A percentile compares a stretch with the other conserved stretches of the same genome.
Evolutionary conservation across 2,888 invertebrate genomes (phyloP).

Genomic region (Acronicta psi): DNA sequence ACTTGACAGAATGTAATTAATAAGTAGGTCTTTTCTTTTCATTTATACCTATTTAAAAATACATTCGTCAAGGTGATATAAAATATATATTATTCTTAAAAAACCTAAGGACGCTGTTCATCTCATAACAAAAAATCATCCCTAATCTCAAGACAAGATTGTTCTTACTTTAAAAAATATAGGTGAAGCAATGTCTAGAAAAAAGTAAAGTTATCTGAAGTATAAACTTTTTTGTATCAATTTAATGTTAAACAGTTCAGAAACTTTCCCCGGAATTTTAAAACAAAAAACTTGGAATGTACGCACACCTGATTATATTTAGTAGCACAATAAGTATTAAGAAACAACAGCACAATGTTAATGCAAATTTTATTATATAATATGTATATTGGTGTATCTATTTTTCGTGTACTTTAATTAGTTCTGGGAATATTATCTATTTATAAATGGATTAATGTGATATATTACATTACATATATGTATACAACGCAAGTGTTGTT

Average conservation of each 20-base stretch:
- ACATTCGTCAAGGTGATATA: neutral
- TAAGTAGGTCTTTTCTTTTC: neutral
- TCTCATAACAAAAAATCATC: too few relatives aligned
- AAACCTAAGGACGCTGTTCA: too few relatives aligned
- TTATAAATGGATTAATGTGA: conserved; percentile 58
- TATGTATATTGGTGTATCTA: conserved; percentile 38
- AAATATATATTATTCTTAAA: neutral
- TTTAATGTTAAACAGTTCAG: too few relatives aligned
- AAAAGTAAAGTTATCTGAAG: too few relatives aligned
- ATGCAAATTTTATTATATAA: conserved; percentile 6
- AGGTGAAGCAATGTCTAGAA: too few relatives aligned
- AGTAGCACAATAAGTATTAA: conserved; percentile 16
- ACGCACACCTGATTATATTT: conserved; percentile 6
- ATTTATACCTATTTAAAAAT: conserved; percentile 6
- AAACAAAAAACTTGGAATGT: neutral
- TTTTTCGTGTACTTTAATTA: conserved; percentile 46
- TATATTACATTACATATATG: conserved; percentile 63
- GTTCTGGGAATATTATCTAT: conserved; percentile 37
- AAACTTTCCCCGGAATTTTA: too few relatives aligned
- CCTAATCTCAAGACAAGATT: too few relatives aligned
- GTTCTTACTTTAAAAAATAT: too few relatives aligned
- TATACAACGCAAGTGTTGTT: conserved; percentile 65
- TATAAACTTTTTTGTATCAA: too few relatives aligned
- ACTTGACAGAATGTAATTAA: conserved; percentile 20
- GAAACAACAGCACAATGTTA: conserved; percentile 11